Conservation (phyloP, 2,888 invertebrate genomes). For the Drosophila seclusa region DNA sequence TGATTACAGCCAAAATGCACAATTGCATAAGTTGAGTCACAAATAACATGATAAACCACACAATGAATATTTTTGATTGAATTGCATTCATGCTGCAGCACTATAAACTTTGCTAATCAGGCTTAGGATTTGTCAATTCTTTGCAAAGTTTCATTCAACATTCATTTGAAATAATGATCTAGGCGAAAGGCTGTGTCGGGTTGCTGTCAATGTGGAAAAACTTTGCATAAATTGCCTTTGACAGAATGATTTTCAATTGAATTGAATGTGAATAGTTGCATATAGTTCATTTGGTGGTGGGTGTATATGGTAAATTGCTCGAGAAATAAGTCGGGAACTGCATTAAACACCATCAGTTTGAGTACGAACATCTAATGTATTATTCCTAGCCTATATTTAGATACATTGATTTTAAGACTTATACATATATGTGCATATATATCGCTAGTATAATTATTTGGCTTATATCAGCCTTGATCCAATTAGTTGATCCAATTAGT, state of each 20-base stretch:
- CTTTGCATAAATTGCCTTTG: neutral
- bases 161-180: neutral
- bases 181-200: neutral
- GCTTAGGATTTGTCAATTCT: slow-evolving; percentile 5
- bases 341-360: neutral
- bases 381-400: no score
- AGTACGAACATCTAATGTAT: neutral
- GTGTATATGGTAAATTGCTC: neutral
- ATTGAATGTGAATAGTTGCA: neutral
- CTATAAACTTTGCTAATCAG: slow-evolving; percentile 23
- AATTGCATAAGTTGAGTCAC: neutral
- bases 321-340: neutral
- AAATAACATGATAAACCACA: slow-evolving; percentile 19
- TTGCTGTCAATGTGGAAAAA: neutral
- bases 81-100: slow-evolving; percentile 6
- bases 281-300: no score
- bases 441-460: neutral
- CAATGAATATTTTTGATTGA: slow-evolving; percentile 27
- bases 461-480: neutral
- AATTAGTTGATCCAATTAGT: neutral
- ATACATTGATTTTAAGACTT: no score
- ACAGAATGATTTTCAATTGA: neutral
- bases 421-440: no score
- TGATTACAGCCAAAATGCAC: slow-evolving; percentile 21
- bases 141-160: slow-evolving; percentile 8